A percentile compares a stretch with the other conserved stretches of the same genome.
These are phyloP conservation scores for Samia ricini DNA, from an alignment of 1,140 invertebrate species.

Conservation along the genomic window DNA sequence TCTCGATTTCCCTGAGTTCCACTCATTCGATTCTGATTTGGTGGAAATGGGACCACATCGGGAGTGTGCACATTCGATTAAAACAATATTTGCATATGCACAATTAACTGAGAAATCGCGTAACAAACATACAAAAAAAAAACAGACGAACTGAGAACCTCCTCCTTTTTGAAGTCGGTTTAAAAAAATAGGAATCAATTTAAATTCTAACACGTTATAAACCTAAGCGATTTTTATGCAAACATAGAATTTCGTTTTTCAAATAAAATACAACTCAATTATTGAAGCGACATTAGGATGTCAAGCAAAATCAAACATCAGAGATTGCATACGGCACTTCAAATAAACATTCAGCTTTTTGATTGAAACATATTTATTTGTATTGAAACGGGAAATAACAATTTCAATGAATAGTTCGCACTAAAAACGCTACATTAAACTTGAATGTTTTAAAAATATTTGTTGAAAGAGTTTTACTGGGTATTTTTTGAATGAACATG, in stretches of 20 bases:
- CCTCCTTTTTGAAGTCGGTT: no score
- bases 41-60: no score
- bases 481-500: conserved; percentile 11
- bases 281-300: conserved; percentile 9
- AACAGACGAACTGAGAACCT: no score
- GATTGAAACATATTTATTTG: conserved; percentile 34
- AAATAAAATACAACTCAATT: conserved; percentile 10
- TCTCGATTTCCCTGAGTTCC: no score
- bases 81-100: no score
- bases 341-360: conserved; percentile 27
- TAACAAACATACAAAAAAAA: no score
- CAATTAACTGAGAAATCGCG: no score
- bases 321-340: conserved; percentile 19
- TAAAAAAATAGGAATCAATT: no score
- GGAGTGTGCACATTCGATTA: no score
- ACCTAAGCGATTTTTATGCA: background rate
- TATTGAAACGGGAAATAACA: conserved; percentile 42
- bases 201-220: background rate
- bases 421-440: conserved; percentile 34
- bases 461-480: conserved; percentile 39
- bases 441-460: conserved; percentile 52
- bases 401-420: conserved; percentile 47
- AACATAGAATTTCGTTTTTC: conserved; percentile 1
- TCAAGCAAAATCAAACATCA: conserved; percentile 17
- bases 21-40: no score